phyloP scores from a whole-genome alignment of 2,113 vertebrate genomes.

The Corythornis vintsioides region DNA sequence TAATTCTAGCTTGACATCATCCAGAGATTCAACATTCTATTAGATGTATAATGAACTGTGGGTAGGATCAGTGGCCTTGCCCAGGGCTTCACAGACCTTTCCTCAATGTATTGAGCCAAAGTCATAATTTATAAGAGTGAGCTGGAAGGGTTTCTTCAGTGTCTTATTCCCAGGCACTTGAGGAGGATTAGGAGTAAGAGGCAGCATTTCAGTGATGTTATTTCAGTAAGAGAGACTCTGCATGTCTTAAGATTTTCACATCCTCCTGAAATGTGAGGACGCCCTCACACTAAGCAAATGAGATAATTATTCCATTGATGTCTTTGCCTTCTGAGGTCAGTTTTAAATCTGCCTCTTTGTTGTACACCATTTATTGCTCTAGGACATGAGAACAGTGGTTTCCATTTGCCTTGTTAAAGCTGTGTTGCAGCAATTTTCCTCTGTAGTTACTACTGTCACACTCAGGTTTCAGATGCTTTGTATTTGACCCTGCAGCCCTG shows the following conservation, averaged over 20 bases:
- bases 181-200: background rate
- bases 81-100: background rate
- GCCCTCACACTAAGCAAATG: background rate
- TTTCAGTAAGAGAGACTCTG: background rate
- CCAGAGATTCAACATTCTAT: background rate
- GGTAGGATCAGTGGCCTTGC: background rate
- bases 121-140: background rate
- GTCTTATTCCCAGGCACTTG: background rate
- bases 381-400: background rate
- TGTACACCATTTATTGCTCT: background rate
- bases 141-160: background rate
- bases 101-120: background rate
- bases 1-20: background rate
- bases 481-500: background rate
- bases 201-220: background rate
- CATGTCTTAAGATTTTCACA: background rate
- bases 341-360: background rate
- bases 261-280: background rate
- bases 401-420: background rate
- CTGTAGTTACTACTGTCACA: background rate
- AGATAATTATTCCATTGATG: background rate
- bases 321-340: background rate
- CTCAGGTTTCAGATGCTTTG: background rate
- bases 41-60: background rate
- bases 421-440: background rate